phyloP scores from a whole-genome alignment of 2,113 vertebrate genomes.

The Ceyx cyanopectus region DNA sequence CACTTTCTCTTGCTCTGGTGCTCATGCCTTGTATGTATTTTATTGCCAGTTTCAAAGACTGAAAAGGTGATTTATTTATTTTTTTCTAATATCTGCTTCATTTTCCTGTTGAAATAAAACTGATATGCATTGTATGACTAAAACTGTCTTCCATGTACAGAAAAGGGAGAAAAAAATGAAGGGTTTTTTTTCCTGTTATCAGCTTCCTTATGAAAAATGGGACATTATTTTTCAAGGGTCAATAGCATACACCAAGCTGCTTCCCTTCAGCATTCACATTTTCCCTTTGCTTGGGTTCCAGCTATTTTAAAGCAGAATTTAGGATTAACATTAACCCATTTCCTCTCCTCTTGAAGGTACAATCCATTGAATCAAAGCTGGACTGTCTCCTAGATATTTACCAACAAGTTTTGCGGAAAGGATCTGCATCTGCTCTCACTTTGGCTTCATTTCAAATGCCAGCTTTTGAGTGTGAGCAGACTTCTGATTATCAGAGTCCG shows the following conservation, averaged over 20 bases:
- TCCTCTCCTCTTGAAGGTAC: slow-evolving; percentile 80
- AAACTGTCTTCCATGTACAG: background rate
- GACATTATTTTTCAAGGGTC: background rate
- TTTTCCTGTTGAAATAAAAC: background rate
- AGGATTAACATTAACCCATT: background rate
- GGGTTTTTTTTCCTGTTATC: background rate
- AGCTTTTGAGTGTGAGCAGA: slow-evolving; percentile 92
- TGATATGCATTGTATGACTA: rapidly evolving
- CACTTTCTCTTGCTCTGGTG: background rate
- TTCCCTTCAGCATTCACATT: background rate
- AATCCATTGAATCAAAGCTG: slow-evolving; percentile 96
- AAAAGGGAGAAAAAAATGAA: background rate
- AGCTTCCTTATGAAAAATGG: background rate
- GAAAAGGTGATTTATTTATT: background rate
- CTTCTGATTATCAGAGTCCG: slow-evolving; percentile 91
- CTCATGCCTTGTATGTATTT: background rate
- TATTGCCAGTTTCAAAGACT: background rate
- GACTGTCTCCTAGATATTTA: slow-evolving; percentile 96
- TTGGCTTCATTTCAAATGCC: slow-evolving; percentile 90
- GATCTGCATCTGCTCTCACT: slow-evolving; percentile 88
- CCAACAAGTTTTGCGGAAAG: slow-evolving; percentile 91
- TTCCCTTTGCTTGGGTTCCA: background rate
- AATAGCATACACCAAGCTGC: background rate
- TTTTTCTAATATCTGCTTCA: background rate
- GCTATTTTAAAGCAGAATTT: background rate